Evolutionary conservation across 2,113 vertebrate genomes (phyloP).

Genomic region (Prinia subflava): DNA sequence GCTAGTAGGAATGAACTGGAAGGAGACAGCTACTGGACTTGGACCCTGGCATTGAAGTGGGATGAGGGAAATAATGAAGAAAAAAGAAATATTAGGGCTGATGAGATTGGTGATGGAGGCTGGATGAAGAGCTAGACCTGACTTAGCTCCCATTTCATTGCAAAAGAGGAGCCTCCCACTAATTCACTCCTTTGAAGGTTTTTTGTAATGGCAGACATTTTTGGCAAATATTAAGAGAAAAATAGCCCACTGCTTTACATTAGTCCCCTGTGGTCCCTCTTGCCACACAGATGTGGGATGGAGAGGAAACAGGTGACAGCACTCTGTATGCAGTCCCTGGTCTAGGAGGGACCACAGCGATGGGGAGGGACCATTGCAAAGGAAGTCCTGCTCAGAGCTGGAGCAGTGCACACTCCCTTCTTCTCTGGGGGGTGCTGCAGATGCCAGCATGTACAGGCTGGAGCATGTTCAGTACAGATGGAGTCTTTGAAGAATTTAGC

Average conservation of each 20-base stretch:
- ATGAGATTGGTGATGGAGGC: background rate
- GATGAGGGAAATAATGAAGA: background rate
- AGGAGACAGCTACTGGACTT: background rate
- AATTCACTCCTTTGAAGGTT: background rate
- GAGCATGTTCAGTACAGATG: constrained; percentile 60
- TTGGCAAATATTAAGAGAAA: background rate
- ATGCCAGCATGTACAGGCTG: constrained; percentile 53
- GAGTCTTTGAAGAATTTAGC: constrained; percentile 65
- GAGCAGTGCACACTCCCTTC: background rate
- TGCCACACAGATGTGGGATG: background rate
- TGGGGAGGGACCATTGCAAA: background rate
- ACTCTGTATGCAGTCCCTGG: background rate
- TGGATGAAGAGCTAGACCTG: background rate
- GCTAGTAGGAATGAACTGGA: background rate
- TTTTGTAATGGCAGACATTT: background rate
- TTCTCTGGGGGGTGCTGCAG: constrained; percentile 23
- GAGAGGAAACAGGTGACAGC: background rate
- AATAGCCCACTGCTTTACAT: background rate
- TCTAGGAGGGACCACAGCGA: background rate
- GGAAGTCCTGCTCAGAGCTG: background rate
- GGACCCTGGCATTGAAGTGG: background rate
- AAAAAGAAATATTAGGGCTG: background rate
- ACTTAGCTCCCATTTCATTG: background rate
- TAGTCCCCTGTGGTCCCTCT: background rate
- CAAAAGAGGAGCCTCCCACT: background rate